A percentile compares a stretch with the other conserved stretches of the same genome.
Evolutionary conservation across 2,113 vertebrate genomes (phyloP).

Genomic region (Ageneiosus marmoratus): DNA sequence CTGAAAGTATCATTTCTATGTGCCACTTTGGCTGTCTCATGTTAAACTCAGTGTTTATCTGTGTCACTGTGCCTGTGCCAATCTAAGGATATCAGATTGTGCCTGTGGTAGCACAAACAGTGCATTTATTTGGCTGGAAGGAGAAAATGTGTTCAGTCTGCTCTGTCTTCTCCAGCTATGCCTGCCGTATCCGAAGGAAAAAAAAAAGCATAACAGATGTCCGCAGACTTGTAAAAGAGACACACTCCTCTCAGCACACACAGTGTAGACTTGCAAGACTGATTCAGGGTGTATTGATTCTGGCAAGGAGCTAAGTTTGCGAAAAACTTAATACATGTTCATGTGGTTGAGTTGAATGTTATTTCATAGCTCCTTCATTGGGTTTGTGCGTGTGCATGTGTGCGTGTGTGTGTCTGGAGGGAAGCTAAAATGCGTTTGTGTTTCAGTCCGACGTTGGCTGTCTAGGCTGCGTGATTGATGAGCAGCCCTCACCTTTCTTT

Average conservation of each 20-base stretch:
- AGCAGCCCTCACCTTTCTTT: not conserved
- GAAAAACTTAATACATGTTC: slow-evolving; percentile 9
- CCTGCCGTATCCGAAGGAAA: not conserved
- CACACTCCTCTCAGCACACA: slow-evolving; percentile 1
- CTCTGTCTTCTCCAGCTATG: not conserved
- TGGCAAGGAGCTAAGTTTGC: slow-evolving; percentile 27
- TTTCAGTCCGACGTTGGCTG: slow-evolving; percentile 1
- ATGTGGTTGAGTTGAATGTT: slow-evolving; percentile 34
- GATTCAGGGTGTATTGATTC: slow-evolving; percentile 26
- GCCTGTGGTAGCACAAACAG: not conserved
- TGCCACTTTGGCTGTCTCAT: not conserved
- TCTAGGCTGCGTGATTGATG: slow-evolving; percentile 44
- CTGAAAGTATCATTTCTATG: not conserved
- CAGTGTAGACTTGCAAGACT: slow-evolving; percentile 3
- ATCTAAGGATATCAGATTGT: slow-evolving; percentile 4
- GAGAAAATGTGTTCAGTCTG: slow-evolving; percentile 13
- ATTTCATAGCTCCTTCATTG: slow-evolving; percentile 4
- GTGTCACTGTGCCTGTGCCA: slow-evolving; percentile 5
- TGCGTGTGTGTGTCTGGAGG: not conserved
- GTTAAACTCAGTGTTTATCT: not conserved
- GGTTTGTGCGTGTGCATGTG: not conserved
- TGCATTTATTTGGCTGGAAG: slow-evolving; percentile 29
- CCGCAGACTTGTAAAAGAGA: slow-evolving; percentile 32
- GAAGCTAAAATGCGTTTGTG: not conserved
- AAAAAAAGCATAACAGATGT: slow-evolving; percentile 28